Evolutionary conservation across 2,888 invertebrate species (phyloP), one percentile per base, ranked within the genome.

Genomic region (Hecatera dysodea): DNA sequence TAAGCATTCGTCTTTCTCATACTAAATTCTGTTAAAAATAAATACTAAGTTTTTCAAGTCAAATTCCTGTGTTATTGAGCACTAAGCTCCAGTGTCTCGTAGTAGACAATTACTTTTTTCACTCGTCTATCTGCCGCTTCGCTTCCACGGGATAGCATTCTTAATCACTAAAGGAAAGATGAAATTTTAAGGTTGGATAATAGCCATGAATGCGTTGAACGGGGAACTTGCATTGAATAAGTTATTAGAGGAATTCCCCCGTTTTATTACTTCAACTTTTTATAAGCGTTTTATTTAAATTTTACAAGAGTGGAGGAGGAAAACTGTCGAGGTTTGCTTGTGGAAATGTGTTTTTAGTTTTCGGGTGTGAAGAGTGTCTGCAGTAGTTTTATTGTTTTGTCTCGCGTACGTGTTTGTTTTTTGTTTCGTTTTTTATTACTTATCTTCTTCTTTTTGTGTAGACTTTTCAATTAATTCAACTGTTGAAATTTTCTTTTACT

Each of bases 141-240:
- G 66, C 78, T 78, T 5, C 0, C 9, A 46, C 39, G 39, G 66
- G 69, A 66, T n/a, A 22, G 19, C 11, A 60, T n/a, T 1, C 50
- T 9, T 5, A n/a, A 44, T 46, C 42, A 53, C 62, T 33, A 56
- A 39, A 68, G 72, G 76, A 68, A 80, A 80, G 72, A 81, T 86
- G 80, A 84, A 81, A 85, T 82, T 86, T 85, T 82, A 82, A 85
- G 75, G 78, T 79, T 75, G 78, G 72, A 81, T 86, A 85, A 87
- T 80, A 81, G 81, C 73, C 75, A 77, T 69, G 81, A 83, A 85
- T 86, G 78, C 78, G 74, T 75, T 82, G 67, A 83, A 72, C 75
- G 81, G 15, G 42, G 73, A 80, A 80, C 78, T 78, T 73, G 72
- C 72, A 83, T 75, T 88, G 87, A 88, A 88, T 88, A 86, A 86